A percentile compares a stretch with the other conserved stretches of the same genome.
Conservation (phyloP, 2,888 invertebrate genomes). For the Pollenia griseotomentosa region DNA sequence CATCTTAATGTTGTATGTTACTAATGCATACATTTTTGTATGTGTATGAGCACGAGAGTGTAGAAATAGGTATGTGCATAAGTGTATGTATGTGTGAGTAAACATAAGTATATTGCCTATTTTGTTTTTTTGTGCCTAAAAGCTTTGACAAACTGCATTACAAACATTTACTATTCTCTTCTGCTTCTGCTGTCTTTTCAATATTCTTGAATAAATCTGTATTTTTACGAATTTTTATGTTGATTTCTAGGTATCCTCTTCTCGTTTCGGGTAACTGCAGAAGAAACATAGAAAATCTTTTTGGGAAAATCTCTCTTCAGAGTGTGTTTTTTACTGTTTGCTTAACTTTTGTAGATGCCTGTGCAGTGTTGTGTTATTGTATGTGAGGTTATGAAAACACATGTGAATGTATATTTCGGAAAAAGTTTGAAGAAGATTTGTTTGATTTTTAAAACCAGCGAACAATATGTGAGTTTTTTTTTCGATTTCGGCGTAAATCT, state of each 20-base stretch:
- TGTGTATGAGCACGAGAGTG: neutral
- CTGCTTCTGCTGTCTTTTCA: constrained; percentile 14
- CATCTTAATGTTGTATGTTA: constrained; percentile 64
- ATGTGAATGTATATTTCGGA: neutral
- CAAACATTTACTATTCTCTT: constrained; percentile 40
- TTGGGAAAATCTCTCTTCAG: constrained; percentile 20
- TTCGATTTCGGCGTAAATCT: too few species aligned
- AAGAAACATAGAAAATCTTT: constrained; percentile 43
- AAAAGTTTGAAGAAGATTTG: neutral
- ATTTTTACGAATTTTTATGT: constrained; percentile 23
- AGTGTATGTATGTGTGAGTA: constrained; percentile 19
- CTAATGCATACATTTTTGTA: constrained; percentile 12
- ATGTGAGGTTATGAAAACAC: neutral
- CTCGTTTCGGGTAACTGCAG: neutral
- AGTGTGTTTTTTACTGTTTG: constrained; percentile 64
- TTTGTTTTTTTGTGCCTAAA: constrained; percentile 64
- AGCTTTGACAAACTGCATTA: constrained; percentile 71
- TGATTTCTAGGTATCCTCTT: constrained; percentile 8
- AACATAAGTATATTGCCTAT: neutral
- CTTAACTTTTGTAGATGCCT: constrained; percentile 60
- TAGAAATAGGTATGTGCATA: neutral
- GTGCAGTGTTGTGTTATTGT: constrained; percentile 43
- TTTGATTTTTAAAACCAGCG: too few species aligned
- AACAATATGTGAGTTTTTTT: too few species aligned
- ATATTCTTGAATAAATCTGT: constrained; percentile 49